Conservation (phyloP, 2,888 invertebrate genomes). For the Campoplex capitator region DNA sequence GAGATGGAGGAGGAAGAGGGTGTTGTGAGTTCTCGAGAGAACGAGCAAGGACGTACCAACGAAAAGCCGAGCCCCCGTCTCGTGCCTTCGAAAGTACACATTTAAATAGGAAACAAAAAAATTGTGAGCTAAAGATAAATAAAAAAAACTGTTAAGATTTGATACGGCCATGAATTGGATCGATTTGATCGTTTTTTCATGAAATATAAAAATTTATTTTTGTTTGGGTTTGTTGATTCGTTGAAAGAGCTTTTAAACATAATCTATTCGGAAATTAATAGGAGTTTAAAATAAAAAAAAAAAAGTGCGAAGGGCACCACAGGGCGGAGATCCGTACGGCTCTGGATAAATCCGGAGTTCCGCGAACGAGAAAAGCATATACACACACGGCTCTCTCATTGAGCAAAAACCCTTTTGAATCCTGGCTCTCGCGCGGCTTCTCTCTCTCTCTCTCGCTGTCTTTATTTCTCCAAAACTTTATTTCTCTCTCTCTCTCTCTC, state of each 20-base stretch:
- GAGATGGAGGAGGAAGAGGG: slow-evolving; percentile 39
- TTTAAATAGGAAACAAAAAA: neutral
- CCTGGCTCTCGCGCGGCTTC: slow-evolving; percentile 62
- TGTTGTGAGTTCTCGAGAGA: slow-evolving; percentile 35
- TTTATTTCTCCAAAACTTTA: slow-evolving; percentile 30
- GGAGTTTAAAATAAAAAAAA: neutral
- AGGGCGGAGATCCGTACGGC: slow-evolving; percentile 67
- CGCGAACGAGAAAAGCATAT: slow-evolving; percentile 81
- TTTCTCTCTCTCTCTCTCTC: slow-evolving; percentile 48
- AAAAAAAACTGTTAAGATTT: neutral
- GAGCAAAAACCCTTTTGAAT: slow-evolving; percentile 81
- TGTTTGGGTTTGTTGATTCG: neutral
- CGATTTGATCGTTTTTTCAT: neutral
- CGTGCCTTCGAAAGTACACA: neutral
- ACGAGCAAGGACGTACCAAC: slow-evolving; percentile 38
- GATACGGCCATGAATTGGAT: neutral
- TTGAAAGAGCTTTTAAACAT: neutral
- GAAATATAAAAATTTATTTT: neutral
- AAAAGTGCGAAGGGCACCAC: slow-evolving; percentile 16
- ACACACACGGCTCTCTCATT: slow-evolving; percentile 81
- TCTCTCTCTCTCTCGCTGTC: slow-evolving; percentile 60
- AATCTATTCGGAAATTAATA: neutral
- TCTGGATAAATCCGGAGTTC: slow-evolving; percentile 77
- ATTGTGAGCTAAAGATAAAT: neutral
- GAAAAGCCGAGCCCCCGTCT: slow-evolving; percentile 25